Conservation (phyloP, 2,888 invertebrate species). For the Muschampia plurimacula region DNA sequence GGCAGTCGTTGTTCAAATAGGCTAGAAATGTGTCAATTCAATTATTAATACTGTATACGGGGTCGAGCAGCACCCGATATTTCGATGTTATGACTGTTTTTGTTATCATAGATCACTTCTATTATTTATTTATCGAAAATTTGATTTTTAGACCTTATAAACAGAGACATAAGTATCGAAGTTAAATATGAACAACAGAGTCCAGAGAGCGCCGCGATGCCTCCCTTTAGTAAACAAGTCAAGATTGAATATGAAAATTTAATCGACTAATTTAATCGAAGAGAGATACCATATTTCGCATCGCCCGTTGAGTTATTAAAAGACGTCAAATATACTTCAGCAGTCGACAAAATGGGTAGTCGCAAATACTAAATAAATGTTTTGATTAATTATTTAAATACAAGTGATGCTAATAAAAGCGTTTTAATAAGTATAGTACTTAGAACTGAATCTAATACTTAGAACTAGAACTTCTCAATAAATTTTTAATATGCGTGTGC, state of each 20-base stretch:
- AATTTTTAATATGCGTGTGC: too few species aligned
- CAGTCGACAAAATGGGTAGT: not conserved
- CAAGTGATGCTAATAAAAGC: too few species aligned
- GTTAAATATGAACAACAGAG: conserved; percentile 43
- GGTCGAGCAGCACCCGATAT: conserved; percentile 40
- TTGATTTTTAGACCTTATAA: conserved; percentile 31
- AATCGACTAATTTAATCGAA: conserved; percentile 90
- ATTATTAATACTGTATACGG: conserved; percentile 40
- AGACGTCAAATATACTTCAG: conserved; percentile 12
- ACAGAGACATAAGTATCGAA: conserved; percentile 42
- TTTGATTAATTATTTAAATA: too few species aligned
- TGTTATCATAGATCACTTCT: conserved; percentile 47
- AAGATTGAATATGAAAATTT: conserved; percentile 94
- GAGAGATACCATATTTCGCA: conserved; percentile 67
- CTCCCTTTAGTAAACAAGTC: conserved; percentile 88
- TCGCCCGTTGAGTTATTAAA: conserved; percentile 60
- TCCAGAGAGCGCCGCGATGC: conserved; percentile 54
- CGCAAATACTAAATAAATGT: too few species aligned
- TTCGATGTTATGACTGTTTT: conserved; percentile 44
- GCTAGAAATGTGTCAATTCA: conserved; percentile 39
- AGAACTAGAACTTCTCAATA: too few species aligned
- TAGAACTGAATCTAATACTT: too few species aligned
- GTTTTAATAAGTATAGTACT: too few species aligned
- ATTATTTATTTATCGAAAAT: conserved; percentile 36
- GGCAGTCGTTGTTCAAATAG: conserved; percentile 6